Base-by-base conservation (phyloP, 1,140 invertebrate genomes). In the Drosophila punjabiensis region DNA sequence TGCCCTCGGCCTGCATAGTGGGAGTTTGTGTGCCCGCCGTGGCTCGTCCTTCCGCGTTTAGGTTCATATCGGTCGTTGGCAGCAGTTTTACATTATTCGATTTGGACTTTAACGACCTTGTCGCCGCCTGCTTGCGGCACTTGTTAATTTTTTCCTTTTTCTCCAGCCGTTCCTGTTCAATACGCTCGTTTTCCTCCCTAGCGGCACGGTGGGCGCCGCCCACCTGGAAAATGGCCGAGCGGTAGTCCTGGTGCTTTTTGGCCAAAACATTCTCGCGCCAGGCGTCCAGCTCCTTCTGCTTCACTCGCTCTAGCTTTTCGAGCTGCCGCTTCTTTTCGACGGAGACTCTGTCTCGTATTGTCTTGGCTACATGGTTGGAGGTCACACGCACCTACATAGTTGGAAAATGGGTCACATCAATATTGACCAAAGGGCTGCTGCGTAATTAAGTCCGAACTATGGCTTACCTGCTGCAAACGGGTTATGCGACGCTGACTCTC, bases 381-480 rank as follows among this genome's bases (percentile, higher is more conserved):
- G 92, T 76, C 53, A 92, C 78, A 4, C 92, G 91, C 37, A 93
- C 92, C 92, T 93, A 93, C 92, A 92, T 93, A 52, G 18, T 10
- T 1, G 18, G 4, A 11, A 55, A 69, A 30, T 58, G 11, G 68
- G 68, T 69, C 47, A 53, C 9, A 32, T 18, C 16, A 28, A 30
- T 35, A 56, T 37, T 56, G 53, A 16, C 6, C 8, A 3, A 0
- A 14, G 55, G 55, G 30, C 37, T 53, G 50, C 64, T 74, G 71
- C 69, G 71, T 39, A 63, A 47, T 50, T 47, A 18, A 20, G 30
- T 45, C 39, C 4, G 7, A 30, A 52, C 20, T 33, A 1, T 32
- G 66, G 41, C 69, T 79, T 89, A 93, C 92, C 81, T 93, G 85
- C 56, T 82, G 60, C n/a, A 93, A 71, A 64, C 92, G 82, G 35